phyloP scores from a whole-genome alignment of 53 echinoderm and acorn worm species.

The Paracentrotus lividus region DNA sequence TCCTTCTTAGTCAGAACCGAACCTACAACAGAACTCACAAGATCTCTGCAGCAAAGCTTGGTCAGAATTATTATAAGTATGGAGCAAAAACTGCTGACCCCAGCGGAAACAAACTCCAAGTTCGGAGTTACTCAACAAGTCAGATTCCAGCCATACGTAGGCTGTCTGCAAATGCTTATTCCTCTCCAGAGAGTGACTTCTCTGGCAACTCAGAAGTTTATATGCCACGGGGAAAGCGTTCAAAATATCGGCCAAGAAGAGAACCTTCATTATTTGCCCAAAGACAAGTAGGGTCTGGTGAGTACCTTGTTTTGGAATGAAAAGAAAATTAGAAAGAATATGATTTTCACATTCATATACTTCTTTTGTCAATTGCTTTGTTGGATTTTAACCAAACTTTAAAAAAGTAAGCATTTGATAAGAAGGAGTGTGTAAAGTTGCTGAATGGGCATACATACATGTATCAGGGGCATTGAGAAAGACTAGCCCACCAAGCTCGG shows the following conservation, averaged over 20 bases:
- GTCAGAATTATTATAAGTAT: background rate
- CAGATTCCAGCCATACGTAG: conserved; percentile 38
- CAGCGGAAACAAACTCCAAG: conserved; percentile 17
- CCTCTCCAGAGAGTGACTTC: conserved; percentile 38
- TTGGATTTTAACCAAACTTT: too few species aligned
- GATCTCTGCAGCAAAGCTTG: too few species aligned
- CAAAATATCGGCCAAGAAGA: conserved; percentile 2
- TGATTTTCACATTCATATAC: too few species aligned
- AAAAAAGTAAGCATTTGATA: too few species aligned
- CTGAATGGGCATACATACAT: too few species aligned
- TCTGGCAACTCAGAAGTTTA: conserved; percentile 21
- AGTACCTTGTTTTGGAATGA: background rate
- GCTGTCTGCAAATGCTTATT: background rate
- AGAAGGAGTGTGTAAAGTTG: too few species aligned
- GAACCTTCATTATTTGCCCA: background rate
- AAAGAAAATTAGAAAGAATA: background rate
- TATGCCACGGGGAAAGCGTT: conserved; percentile 27
- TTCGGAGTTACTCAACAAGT: conserved; percentile 8
- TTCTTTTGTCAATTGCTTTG: too few species aligned
- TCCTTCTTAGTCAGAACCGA: background rate
- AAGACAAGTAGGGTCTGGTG: conserved; percentile 22
- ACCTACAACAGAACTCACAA: background rate
- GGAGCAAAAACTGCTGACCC: background rate
- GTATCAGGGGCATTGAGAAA: too few species aligned
- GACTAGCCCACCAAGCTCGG: too few species aligned